These are phyloP conservation scores for Fregata magnificens DNA, from an alignment of 2,113 vertebrate genomes.

Conservation along the genomic window DNA sequence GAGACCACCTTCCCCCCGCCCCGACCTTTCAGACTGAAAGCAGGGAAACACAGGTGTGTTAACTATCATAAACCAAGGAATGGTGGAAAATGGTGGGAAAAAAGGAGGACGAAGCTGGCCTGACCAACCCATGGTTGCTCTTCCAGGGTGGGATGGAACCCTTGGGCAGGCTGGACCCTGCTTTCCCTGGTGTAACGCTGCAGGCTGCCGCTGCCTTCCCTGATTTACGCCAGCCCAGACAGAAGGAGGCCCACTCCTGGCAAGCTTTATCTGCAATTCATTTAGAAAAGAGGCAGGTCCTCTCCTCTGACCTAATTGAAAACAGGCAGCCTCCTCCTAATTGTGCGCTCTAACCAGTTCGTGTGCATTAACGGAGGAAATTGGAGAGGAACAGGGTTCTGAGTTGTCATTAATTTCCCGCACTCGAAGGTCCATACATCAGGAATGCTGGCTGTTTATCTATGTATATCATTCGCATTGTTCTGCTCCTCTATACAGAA, in stretches of 20 bases:
- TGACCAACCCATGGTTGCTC: fast-evolving
- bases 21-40: neutral
- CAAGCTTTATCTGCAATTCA: slow-evolving; percentile 38
- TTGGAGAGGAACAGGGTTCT: neutral
- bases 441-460: neutral
- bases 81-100: neutral
- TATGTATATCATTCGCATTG: neutral
- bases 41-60: slow-evolving; percentile 4
- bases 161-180: neutral
- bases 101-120: neutral
- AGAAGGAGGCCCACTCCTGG: slow-evolving; percentile 8
- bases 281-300: slow-evolving; percentile 40
- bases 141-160: neutral
- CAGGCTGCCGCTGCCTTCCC: neutral
- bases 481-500: neutral
- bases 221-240: neutral
- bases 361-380: neutral
- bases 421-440: neutral
- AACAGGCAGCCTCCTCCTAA: slow-evolving; percentile 18
- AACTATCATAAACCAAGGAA: neutral
- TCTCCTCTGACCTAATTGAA: slow-evolving; percentile 35
- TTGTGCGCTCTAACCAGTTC: neutral
- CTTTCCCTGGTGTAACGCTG: neutral
- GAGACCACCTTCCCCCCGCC: neutral
- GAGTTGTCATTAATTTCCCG: slow-evolving; percentile 4